These are phyloP conservation scores for Brachyhypopomus occidentalis DNA, from an alignment of 2,113 vertebrate species.

Conservation along the genomic window DNA sequence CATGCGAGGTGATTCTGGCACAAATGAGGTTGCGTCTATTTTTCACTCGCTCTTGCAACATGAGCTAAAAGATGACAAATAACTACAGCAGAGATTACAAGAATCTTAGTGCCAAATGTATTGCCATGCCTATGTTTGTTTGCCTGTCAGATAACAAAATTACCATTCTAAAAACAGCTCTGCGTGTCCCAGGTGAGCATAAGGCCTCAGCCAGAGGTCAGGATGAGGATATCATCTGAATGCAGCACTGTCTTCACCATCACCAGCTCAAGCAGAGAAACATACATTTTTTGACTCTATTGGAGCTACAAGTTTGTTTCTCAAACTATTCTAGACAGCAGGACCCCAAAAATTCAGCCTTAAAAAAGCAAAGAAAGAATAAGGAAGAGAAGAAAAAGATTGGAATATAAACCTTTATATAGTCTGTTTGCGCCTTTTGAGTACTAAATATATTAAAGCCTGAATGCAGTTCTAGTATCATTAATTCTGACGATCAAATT, in stretches of 20 bases:
- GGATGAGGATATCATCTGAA: not conserved
- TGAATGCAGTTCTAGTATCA: too few species aligned
- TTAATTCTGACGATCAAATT: too few species aligned
- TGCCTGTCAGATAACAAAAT: not conserved
- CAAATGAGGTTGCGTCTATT: constrained; percentile 2
- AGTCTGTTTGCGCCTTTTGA: too few species aligned
- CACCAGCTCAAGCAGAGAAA: not conserved
- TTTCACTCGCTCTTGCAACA: not conserved
- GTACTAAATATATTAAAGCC: too few species aligned
- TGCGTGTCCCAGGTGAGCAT: too few species aligned
- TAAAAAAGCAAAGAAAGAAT: constrained; percentile 8
- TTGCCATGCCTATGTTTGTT: not conserved
- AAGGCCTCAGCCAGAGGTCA: not conserved
- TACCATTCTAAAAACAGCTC: too few species aligned
- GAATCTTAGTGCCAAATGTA: not conserved
- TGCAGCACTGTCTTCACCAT: not conserved
- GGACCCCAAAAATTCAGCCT: not conserved
- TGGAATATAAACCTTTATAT: not conserved
- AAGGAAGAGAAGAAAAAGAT: constrained; percentile 2
- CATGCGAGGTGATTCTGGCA: constrained; percentile 15
- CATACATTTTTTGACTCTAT: not conserved
- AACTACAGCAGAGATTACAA: not conserved
- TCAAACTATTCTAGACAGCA: not conserved
- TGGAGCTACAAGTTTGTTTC: not conserved
- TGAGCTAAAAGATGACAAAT: constrained; percentile 18